Base-by-base conservation (phyloP, 1,140 invertebrate species). In the Acromyrmex echinatior region DNA sequence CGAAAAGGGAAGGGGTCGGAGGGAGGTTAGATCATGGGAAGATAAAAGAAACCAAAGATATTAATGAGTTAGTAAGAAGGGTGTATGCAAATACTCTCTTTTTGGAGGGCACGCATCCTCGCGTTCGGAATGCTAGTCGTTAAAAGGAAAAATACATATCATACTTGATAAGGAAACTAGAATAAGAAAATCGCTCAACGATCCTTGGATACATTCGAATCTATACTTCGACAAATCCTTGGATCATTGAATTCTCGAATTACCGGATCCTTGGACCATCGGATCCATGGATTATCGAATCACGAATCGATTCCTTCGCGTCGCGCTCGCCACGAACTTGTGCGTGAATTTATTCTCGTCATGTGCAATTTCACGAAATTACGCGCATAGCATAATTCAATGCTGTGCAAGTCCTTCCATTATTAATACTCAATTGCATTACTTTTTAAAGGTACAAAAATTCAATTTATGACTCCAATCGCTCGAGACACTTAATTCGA, bases 91-190 rank as follows among this genome's bases (percentile, higher is more conserved):
- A 77, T 74, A 53, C 25, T 89, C 56, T 77, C 76, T 81, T 90
- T 90, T 90, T 88, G 51, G 76, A 56, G 49, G 49, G 58, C 87
- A 71, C 58, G 28, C 80, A 51, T 28, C 6, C 80, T 84, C 53
- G 25, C 28, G 70, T 25, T 76, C 58, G 79, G 35, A 39, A 66
- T 74, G 76, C 70, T 90, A 78, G 78, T 90, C 71, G 58, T 82
- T 89, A 68, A 90, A 74, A 62, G 21, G 10, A 77, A 87, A 79
- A 87, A 58, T 84, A 89, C 89, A 82, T 90, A 89, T 90, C 89
- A 65, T 84, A 74, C 5, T 49, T 49, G 31, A 49, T 65, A 84
- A 84, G 70, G 1, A 3, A 25, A 25, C 25, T 84, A 84, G 80
- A 18, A 21, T 82, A 84, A 84, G 56, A 63, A 80, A 49, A 25